Percentiles rank a stretch among this genome's conserved stretches.
Conservation (phyloP, 2,888 invertebrate genomes). For the Coremacera marginata region DNA sequence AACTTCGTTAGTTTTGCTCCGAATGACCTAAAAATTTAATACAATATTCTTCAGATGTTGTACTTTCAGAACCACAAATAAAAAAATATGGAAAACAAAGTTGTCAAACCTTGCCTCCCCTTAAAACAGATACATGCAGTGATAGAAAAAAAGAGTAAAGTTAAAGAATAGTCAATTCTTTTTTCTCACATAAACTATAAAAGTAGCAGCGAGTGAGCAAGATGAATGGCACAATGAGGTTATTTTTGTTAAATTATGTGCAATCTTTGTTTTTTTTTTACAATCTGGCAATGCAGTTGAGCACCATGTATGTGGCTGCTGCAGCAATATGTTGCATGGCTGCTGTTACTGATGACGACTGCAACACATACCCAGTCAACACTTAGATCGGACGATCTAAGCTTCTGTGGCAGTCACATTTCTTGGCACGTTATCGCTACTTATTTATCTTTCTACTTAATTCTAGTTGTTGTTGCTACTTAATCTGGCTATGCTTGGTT, state of each 20-base stretch:
- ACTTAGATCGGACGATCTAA: not conserved
- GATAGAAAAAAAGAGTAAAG: too few species aligned
- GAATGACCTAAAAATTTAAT: too few species aligned
- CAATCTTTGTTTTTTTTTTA: not conserved
- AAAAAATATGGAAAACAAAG: too few species aligned
- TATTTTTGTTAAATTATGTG: not conserved
- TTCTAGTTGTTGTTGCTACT: not conserved
- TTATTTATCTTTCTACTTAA: constrained; percentile 3
- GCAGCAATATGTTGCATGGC: not conserved
- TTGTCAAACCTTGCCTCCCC: too few species aligned
- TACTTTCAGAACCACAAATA: too few species aligned
- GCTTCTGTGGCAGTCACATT: not conserved
- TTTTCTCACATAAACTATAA: too few species aligned
- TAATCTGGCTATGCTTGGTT: not conserved
- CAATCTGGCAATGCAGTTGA: too few species aligned
- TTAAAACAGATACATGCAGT: too few species aligned
- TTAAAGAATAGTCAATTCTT: too few species aligned
- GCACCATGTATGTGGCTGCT: not conserved
- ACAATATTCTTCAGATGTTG: too few species aligned
- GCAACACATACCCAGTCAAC: not conserved
- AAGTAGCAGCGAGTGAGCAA: not conserved
- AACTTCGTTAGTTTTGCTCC: too few species aligned
- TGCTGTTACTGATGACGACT: not conserved
- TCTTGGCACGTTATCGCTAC: not conserved
- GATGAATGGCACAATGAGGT: not conserved